Base-by-base conservation (phyloP, 2,888 invertebrate genomes). In the Sphecodes monilicornis region DNA sequence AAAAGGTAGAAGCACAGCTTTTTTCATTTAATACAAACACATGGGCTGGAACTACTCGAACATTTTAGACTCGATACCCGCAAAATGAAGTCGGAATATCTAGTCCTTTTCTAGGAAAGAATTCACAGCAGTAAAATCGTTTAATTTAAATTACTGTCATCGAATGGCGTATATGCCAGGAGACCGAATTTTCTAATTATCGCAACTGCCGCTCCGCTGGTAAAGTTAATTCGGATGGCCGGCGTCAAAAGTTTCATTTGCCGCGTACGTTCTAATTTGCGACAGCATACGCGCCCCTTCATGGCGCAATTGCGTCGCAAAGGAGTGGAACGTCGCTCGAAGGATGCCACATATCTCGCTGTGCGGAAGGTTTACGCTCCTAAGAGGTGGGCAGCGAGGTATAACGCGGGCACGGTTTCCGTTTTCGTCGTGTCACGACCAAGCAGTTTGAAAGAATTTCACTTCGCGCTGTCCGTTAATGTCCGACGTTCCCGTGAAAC, bases 391-490 rank as follows among this genome's bases (percentile, higher is more conserved):
- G 18, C 70, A 36, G 43, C 50, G 74, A 26, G 71, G n/a, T 54
- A 82, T 88, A 77, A 84, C 68, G 64, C 46, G 71, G 36, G 26
- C 69, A 54, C 22, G 32, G 11, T 46, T 54, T 26, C 22, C 60
- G 57, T 77, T 50, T 39, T 69, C 78, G 41, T 66, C 64, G 46
- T n/a, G 41, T 26, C 36, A 22, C 3, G 54, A 73, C 71, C 71
- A 70, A 57, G 75, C 11, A 26, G 39, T 43, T 32, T 5, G 57
- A 66, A 85, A 77, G 76, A 77, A 75, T 81, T 88, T 84, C 57
- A 60, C 57, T 50, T 76, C 54, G 43, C 72, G 60, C 54, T 60
- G 70, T 73, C 70, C 54, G 54, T 54, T 54, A 54, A n/a, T n/a
- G n/a, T n/a, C 54, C 4, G 54, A n/a, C 54, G 54, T 54, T 54